These are phyloP conservation scores for Labroides dimidiatus DNA, from an alignment of 2,797 vertebrate species.

Conservation along the genomic window DNA sequence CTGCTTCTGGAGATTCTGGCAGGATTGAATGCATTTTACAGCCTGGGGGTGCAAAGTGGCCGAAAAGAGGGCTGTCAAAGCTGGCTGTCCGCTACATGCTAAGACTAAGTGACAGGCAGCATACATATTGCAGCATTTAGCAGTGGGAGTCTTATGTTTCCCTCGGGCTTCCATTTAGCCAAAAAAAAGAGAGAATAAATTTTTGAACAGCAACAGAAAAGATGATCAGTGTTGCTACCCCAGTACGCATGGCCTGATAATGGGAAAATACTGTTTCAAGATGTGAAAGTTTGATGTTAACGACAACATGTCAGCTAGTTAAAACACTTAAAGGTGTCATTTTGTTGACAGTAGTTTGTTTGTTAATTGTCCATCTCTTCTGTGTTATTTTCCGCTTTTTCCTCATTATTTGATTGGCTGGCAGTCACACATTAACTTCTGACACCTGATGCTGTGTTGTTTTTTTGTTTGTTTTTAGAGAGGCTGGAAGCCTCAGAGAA, in stretches of 20 bases:
- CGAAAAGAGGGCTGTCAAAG: neutral
- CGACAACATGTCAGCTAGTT: too few species aligned
- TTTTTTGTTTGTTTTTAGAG: constrained; percentile 21
- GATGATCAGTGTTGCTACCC: too few species aligned
- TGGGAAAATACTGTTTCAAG: too few species aligned
- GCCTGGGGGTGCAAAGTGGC: neutral
- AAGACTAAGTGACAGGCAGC: neutral
- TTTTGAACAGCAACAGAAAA: neutral
- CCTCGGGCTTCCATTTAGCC: neutral
- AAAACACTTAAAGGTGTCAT: too few species aligned
- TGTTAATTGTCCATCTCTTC: too few species aligned
- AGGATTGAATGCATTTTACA: neutral
- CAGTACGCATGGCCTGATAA: too few species aligned
- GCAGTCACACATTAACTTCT: neutral
- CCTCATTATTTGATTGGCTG: constrained; percentile 14
- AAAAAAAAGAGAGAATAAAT: neutral
- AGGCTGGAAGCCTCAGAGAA: constrained; percentile 13
- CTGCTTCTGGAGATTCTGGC: neutral
- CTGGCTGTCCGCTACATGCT: neutral
- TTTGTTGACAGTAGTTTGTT: neutral
- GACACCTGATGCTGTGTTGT: neutral
- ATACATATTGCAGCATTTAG: neutral
- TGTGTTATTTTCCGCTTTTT: constrained; percentile 8
- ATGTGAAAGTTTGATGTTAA: too few species aligned
- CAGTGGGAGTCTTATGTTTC: constrained; percentile 8